Evolutionary conservation across 2,113 vertebrate species (phyloP), one percentile per base, ranked within the genome.

Genomic region (Myrmecophaga tridactyla): DNA sequence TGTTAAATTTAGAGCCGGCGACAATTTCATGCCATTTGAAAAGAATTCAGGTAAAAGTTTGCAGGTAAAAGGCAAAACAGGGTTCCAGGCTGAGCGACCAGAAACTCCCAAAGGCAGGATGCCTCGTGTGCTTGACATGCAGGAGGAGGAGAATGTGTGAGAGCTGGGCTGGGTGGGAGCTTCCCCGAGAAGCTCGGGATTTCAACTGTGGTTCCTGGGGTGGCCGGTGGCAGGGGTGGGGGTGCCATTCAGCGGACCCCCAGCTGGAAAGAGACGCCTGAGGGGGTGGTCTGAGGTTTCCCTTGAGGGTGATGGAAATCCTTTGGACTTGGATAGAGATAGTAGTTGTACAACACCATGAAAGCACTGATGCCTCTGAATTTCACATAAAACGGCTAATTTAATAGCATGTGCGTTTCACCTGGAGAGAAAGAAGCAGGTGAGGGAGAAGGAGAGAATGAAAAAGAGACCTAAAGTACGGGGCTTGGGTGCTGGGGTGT

Each of bases 171-270:
- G n/a, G 21, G 20, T 46, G 53, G 4, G 21, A n/a, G 34, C 18
- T 17, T 81, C 41, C 9, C 25, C 14, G 78, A 13, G 1, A 39
- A 70, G 9, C 18, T 27, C 4, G 17, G 15, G 31, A 17, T n/a
- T 29, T 3, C 17, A 21, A 4, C 9, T 18, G 9, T 1, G 6
- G 39, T 39, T n/a, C 41, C 21, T 13, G 2, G 9, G 14, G 48
- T 51, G 48, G 48, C 48, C 48, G 48, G 48, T 9, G 48, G 48
- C 48, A n/a, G 25, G 36, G 36, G 14, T 46, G 7, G 4, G 10
- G 36, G 53, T 21, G n/a, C n/a, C n/a, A 20, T 56, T 15, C 39
- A 25, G 67, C 3, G 27, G 25, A 4, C 10, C 29, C 9, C 1
- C 1, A 46, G 56, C 84, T 34, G 53, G n/a, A 25, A 51, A 72